Evolutionary conservation across 2,113 vertebrate genomes (phyloP).

Genomic region (Boulengerochromis microlepis): DNA sequence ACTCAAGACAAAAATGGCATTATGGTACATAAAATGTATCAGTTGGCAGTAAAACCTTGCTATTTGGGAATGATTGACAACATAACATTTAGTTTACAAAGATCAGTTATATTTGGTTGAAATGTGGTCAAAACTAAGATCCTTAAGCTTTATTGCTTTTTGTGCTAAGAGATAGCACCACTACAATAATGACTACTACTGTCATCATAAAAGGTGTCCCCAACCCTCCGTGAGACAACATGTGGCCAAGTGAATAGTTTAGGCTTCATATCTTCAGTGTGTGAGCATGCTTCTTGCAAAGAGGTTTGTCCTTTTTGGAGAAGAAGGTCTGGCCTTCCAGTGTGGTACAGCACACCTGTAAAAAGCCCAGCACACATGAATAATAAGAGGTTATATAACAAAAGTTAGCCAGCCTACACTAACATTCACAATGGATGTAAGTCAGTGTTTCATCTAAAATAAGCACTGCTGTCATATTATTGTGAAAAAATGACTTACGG

Average conservation of each 20-base stretch:
- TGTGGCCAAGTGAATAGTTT: background rate
- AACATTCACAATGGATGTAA: background rate
- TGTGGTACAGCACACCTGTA: slow-evolving; percentile 83
- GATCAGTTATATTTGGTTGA: background rate
- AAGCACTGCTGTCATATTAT: background rate
- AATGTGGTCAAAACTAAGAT: background rate
- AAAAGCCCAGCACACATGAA: background rate
- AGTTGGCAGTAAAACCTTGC: background rate
- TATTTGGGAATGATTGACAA: background rate
- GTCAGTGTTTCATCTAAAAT: background rate
- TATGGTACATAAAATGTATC: background rate
- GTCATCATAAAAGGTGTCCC: background rate
- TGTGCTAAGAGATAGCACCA: background rate
- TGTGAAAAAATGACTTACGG: background rate
- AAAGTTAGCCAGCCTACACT: background rate
- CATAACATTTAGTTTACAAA: background rate
- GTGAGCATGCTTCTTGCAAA: slow-evolving; percentile 94
- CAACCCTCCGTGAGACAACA: background rate
- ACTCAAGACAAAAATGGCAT: background rate
- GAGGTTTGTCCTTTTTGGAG: slow-evolving; percentile 92
- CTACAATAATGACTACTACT: background rate
- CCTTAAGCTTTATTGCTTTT: background rate
- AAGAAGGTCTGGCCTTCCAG: slow-evolving; percentile 91
- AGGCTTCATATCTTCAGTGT: slow-evolving; percentile 80
- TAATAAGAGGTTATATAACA: background rate